phyloP scores from a whole-genome alignment of 2,113 vertebrate species.

The Hydrolagus affinis region DNA sequence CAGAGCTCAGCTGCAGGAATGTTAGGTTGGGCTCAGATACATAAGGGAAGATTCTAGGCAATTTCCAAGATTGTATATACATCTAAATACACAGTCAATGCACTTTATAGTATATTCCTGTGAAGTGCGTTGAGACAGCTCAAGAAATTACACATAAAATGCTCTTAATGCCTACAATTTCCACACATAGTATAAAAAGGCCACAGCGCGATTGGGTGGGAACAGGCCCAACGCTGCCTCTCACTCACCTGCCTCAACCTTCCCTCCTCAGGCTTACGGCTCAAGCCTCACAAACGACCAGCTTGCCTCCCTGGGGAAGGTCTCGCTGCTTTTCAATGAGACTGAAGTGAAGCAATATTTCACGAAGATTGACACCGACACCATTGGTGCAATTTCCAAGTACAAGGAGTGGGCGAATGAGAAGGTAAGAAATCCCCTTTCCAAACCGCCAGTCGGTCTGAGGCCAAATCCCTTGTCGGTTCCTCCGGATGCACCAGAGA shows the following conservation, averaged over 20 bases:
- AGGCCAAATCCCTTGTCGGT: no score
- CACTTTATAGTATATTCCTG: not conserved
- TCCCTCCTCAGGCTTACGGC: not conserved
- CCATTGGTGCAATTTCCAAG: slow-evolving; percentile 2
- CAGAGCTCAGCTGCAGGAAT: no score
- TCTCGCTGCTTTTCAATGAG: not conserved
- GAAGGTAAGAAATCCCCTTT: not conserved
- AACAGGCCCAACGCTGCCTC: no score
- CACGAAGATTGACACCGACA: not conserved
- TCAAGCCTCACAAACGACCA: not conserved
- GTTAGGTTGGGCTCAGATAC: no score
- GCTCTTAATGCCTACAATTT: no score
- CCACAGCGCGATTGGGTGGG: no score
- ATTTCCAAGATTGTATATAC: no score
- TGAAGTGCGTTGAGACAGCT: not conserved
- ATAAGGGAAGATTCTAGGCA: no score
- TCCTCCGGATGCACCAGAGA: no score
- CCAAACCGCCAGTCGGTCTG: no score
- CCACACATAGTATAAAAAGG: no score
- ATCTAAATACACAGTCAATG: not conserved
- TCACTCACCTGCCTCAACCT: not conserved
- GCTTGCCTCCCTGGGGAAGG: not conserved
- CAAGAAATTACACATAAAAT: not conserved
- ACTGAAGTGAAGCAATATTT: slow-evolving; percentile 4
- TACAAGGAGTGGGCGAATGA: not conserved